phyloP scores from a whole-genome alignment of 1,140 invertebrate genomes.

The Lithobius niger region DNA sequence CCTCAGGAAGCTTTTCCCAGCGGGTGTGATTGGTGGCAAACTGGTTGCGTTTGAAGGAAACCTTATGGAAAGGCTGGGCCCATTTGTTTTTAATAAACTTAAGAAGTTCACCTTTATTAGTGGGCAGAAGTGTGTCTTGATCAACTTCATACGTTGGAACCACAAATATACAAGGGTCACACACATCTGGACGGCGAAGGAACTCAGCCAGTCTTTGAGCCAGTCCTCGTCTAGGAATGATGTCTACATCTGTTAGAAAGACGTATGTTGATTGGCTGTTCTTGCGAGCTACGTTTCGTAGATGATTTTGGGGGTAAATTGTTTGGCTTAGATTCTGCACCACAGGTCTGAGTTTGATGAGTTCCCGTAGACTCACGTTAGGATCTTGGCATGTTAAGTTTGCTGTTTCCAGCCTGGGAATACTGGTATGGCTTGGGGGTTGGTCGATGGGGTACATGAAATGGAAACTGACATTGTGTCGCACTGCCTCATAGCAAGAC shows the following conservation, averaged over 20 bases:
- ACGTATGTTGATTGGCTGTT: constrained; percentile 67
- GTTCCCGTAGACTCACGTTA: constrained; percentile 4
- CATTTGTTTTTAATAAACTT: constrained; percentile 55
- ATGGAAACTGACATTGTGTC: constrained; percentile 53
- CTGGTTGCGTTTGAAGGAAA: constrained; percentile 85
- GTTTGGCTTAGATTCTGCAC: constrained; percentile 20
- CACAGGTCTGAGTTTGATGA: constrained; percentile 12
- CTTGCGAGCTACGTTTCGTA: constrained; percentile 67
- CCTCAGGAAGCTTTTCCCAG: constrained; percentile 39
- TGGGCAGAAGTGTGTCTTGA: constrained; percentile 55
- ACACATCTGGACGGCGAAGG: constrained; percentile 44
- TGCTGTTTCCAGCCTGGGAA: background rate
- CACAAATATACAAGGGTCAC: constrained; percentile 60
- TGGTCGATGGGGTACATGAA: constrained; percentile 45
- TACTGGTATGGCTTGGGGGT: constrained; percentile 22
- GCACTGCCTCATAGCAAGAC: constrained; percentile 57
- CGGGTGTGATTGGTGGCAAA: constrained; percentile 79
- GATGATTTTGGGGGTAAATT: constrained; percentile 72
- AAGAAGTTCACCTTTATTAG: constrained; percentile 60
- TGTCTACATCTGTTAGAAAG: constrained; percentile 72
- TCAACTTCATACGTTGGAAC: constrained; percentile 85
- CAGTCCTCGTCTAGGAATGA: constrained; percentile 43
- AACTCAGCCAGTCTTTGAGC: constrained; percentile 53
- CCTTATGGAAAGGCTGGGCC: constrained; percentile 79
- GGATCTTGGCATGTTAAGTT: constrained; percentile 9